Evolutionary conservation across 2,113 vertebrate species (phyloP).

Genomic region (Eidolon helvum): DNA sequence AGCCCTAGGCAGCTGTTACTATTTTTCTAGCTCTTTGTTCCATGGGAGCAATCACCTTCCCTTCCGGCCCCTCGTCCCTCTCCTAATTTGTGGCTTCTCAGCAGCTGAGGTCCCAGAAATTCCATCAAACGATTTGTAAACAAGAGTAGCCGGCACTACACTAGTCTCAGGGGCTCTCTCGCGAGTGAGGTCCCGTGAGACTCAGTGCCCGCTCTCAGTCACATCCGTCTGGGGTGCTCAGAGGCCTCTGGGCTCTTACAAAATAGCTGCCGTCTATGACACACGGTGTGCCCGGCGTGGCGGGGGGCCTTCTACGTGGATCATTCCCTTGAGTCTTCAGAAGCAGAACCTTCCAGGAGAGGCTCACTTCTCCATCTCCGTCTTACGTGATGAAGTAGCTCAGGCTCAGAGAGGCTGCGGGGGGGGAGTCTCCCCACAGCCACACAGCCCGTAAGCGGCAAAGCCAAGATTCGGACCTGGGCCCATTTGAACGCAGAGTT

Average conservation of each 20-base stretch:
- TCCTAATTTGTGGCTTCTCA: too few relatives aligned
- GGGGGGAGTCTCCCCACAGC: not conserved
- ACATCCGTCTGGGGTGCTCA: not conserved
- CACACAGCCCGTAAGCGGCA: not conserved
- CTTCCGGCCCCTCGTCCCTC: too few relatives aligned
- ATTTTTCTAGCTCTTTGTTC: too few relatives aligned
- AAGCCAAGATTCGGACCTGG: not conserved
- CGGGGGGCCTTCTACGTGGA: not conserved
- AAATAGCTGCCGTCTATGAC: not conserved
- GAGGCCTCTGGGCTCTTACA: not conserved
- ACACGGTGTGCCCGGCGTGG: not conserved
- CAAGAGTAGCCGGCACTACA: too few relatives aligned
- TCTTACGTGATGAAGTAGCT: not conserved
- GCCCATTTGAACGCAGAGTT: not conserved
- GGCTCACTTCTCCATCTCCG: not conserved
- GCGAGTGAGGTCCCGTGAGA: too few relatives aligned
- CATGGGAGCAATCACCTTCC: too few relatives aligned
- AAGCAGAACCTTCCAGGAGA: not conserved
- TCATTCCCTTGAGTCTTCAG: not conserved
- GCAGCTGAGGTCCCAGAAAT: too few relatives aligned
- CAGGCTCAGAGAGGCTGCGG: not conserved
- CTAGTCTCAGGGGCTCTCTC: too few relatives aligned
- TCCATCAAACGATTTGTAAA: too few relatives aligned
- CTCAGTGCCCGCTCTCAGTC: not conserved
- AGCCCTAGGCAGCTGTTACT: too few relatives aligned